Evolutionary conservation across 2,888 invertebrate species (phyloP).

Genomic region (Dascillus cervinus): DNA sequence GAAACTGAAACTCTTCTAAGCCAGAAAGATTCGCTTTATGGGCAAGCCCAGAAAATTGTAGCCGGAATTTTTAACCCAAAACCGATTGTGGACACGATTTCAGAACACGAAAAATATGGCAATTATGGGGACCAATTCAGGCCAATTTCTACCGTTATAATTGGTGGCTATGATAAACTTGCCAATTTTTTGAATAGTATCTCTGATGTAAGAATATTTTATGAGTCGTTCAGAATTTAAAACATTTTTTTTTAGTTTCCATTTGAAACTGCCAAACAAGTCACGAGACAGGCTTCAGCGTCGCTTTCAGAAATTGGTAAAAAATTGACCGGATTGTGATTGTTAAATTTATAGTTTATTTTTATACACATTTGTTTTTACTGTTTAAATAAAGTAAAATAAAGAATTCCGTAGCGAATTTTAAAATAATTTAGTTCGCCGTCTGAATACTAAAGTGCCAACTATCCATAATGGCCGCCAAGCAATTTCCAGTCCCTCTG

Average conservation of each 20-base stretch:
- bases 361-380: too few relatives aligned
- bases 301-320: conserved; percentile 29
- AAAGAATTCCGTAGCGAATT: too few relatives aligned
- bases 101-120: conserved; percentile 72
- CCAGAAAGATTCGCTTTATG: conserved; percentile 33
- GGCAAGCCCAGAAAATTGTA: conserved; percentile 29
- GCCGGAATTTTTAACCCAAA: conserved; percentile 44
- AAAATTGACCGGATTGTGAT: conserved; percentile 31
- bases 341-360: too few relatives aligned
- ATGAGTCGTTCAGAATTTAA: neutral
- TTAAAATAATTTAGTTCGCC: too few relatives aligned
- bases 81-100: conserved; percentile 68
- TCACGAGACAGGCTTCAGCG: conserved; percentile 27
- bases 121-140: conserved; percentile 64
- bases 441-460: too few relatives aligned
- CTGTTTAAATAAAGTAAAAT: too few relatives aligned
- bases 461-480: too few relatives aligned
- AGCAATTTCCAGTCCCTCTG: too few relatives aligned
- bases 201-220: conserved; percentile 29
- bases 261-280: conserved; percentile 23
- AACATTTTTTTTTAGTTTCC: conserved; percentile 26
- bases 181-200: conserved; percentile 34
- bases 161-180: conserved; percentile 60
- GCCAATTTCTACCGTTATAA: conserved; percentile 53
- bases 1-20: conserved; percentile 32